phyloP scores from a whole-genome alignment of 2,797 vertebrate genomes.

The Girardinus metallicus region DNA sequence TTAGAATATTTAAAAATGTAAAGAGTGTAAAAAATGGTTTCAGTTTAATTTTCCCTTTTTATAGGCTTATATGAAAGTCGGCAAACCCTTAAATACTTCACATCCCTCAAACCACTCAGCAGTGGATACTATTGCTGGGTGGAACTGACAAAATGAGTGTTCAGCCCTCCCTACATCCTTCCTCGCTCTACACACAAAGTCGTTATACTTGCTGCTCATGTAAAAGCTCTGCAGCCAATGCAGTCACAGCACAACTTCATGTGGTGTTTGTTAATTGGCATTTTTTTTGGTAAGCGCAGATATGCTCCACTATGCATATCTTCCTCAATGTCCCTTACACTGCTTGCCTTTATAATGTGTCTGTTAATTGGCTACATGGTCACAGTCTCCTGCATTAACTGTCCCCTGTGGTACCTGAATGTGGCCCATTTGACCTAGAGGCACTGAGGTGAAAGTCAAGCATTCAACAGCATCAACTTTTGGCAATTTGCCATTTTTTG shows the following conservation, averaged over 20 bases:
- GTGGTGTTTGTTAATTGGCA: slow-evolving; percentile 78
- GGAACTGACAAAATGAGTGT: slow-evolving; percentile 29
- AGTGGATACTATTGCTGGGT: slow-evolving; percentile 26
- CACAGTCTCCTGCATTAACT: slow-evolving; percentile 75
- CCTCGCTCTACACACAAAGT: slow-evolving; percentile 34
- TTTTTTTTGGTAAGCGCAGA: slow-evolving; percentile 66
- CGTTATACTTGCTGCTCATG: slow-evolving; percentile 63
- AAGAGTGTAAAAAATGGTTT: background rate
- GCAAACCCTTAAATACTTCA: slow-evolving; percentile 18
- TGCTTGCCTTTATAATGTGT: slow-evolving; percentile 65
- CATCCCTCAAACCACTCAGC: slow-evolving; percentile 8
- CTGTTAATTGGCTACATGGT: slow-evolving; percentile 78
- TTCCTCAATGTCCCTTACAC: slow-evolving; percentile 67
- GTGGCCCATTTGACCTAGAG: slow-evolving; percentile 66
- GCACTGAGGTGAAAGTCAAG: slow-evolving; percentile 48
- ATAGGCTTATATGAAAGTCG: slow-evolving; percentile 9
- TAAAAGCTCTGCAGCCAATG: slow-evolving; percentile 53
- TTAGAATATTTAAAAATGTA: background rate
- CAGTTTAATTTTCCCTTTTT: slow-evolving; percentile 1
- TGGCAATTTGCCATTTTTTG: slow-evolving; percentile 15
- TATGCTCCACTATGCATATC: slow-evolving; percentile 80
- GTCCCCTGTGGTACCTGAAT: slow-evolving; percentile 73
- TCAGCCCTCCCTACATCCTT: slow-evolving; percentile 23
- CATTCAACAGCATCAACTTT: slow-evolving; percentile 37
- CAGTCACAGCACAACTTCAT: slow-evolving; percentile 69